Evolutionary conservation across 23 tunicate species (phyloP).

Genomic region (Ciona savignyi): DNA sequence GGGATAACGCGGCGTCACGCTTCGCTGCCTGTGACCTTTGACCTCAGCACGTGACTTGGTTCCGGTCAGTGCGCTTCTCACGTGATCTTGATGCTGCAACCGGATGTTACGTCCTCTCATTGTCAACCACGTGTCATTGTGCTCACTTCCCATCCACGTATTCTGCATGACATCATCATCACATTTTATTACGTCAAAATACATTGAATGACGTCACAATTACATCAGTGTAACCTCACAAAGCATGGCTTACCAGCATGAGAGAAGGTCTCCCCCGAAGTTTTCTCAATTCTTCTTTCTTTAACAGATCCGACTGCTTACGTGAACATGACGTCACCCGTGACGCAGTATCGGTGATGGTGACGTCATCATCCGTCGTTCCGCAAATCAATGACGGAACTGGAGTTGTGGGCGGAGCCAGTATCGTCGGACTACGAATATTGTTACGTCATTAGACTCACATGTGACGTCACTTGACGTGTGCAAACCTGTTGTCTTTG

Average conservation of each 20-base stretch:
- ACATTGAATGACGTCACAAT: too few species aligned
- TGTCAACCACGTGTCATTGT: conserved; percentile 41
- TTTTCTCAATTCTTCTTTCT: background rate
- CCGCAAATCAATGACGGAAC: conserved; percentile 5
- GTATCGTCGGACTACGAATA: too few species aligned
- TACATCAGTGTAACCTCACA: too few species aligned
- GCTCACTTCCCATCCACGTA: background rate
- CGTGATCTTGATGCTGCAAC: conserved; percentile 60
- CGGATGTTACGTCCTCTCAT: conserved; percentile 60
- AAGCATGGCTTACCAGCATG: background rate
- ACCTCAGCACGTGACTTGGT: conserved; percentile 5
- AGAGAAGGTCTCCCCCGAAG: background rate
- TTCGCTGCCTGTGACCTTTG: background rate
- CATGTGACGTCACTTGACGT: background rate
- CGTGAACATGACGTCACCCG: background rate
- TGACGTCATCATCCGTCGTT: conserved; percentile 19
- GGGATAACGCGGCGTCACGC: background rate
- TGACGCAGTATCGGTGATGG: background rate
- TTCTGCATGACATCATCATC: background rate
- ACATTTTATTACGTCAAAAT: conserved; percentile 4
- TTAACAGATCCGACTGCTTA: too few species aligned
- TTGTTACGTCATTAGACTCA: background rate
- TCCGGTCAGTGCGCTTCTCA: conserved; percentile 37
- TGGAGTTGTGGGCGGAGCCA: conserved; percentile 44
- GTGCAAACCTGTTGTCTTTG: conserved; percentile 14